Base-by-base conservation (phyloP, 2,888 invertebrate genomes). In the Phengaris alcon region DNA sequence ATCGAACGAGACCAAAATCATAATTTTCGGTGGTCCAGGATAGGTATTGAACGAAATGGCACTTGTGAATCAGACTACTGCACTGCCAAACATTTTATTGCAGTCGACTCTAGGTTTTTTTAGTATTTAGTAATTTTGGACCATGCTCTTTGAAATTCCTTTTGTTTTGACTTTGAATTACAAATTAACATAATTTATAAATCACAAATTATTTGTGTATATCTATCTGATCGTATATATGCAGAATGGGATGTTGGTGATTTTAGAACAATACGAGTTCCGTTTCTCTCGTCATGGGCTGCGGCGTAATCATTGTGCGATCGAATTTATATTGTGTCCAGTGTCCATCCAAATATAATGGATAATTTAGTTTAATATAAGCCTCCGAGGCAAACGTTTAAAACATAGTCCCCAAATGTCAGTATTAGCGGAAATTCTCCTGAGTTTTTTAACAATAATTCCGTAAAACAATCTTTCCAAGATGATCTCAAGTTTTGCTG, bases 181-280 rank as follows among this genome's bases (percentile, higher is more conserved):
- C 48, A 48, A 48, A 48, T 48, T 48, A 48, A 48, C 48, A 48
- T 48, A 1, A 48, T 48, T 48, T 48, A 6, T 48, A 48, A 48
- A 48, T 48, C 6, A 48, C 48, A 48, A 48, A 48, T 48, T 7
- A 75, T 68, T 75, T 70, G 68, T 48, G 48, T 48, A 10, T 10
- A 75, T 59, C 57, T 72, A 35, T 57, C 75, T 74, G 64, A 69
- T 15, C 12, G 76, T 76, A 79, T 80, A 35, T 35, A 77, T 82
- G 81, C 79, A 80, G 80, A 79, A 79, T 79, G 78, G 79, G 82
- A 82, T 80, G 82, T 82, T 80, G 82, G 82, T 85, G 84, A 84
- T 87, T 84, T 88, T 88, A 89, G 89, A 90, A 93, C 92, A 93
- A 92, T 89, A 79, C 82, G 82, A 82, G 86, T 88, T 85, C 87